Conservation (phyloP, 2,797 vertebrate species). For the Oceanodroma leucorhoa region DNA sequence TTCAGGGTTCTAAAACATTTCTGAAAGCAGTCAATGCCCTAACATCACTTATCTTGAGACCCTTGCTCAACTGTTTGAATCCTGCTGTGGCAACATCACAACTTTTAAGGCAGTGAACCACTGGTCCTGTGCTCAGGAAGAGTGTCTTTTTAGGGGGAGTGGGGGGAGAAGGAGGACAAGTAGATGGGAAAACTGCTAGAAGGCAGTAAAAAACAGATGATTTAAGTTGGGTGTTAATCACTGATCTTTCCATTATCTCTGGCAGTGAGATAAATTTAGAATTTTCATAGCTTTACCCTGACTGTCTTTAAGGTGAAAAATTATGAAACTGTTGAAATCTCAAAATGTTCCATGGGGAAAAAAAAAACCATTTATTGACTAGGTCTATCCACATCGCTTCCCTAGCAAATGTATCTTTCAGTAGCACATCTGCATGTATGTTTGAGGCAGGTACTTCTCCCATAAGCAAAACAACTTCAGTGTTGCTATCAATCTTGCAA, state of each 20-base stretch:
- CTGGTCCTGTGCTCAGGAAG: not conserved
- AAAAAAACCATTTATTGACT: not conserved
- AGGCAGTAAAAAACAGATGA: not conserved
- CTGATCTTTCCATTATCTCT: not conserved
- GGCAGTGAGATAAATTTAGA: not conserved
- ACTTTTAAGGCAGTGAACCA: not conserved
- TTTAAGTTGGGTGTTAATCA: not conserved
- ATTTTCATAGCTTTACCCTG: not conserved
- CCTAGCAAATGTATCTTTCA: accelerated
- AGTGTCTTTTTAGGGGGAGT: not conserved
- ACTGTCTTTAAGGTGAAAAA: not conserved
- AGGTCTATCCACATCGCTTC: not conserved
- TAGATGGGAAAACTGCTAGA: not conserved
- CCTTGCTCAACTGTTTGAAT: not conserved
- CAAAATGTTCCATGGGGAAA: not conserved
- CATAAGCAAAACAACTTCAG: not conserved
- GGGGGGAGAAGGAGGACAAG: not conserved
- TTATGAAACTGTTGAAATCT: not conserved
- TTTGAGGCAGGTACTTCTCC: not conserved
- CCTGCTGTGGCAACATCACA: not conserved
- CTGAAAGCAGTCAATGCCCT: not conserved
- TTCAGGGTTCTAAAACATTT: not conserved
- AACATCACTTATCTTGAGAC: not conserved
- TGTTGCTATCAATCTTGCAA: not conserved
- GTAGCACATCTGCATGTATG: not conserved